A percentile compares a stretch with the other conserved stretches of the same genome.
phyloP scores from a whole-genome alignment of 1,140 invertebrate species.

The Cydia strobilella region DNA sequence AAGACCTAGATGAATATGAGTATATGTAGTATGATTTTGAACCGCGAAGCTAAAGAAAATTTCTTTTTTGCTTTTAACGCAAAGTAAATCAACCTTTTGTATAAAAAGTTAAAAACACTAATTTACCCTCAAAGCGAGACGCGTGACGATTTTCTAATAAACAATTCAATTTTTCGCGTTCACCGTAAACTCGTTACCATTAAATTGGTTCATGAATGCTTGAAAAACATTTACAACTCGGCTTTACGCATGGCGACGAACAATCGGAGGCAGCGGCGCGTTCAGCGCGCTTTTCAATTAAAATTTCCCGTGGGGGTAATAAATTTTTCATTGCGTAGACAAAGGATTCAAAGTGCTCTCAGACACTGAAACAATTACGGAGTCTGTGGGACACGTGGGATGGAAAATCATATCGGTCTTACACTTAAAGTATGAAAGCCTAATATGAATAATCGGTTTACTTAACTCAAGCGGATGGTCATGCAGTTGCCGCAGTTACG shows the following conservation, averaged over 20 bases:
- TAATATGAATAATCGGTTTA: no score
- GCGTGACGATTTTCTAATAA: conserved; percentile 30
- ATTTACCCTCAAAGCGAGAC: conserved; percentile 9
- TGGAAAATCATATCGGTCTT: background rate
- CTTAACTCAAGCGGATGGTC: no score
- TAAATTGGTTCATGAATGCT: conserved; percentile 29
- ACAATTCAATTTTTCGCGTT: conserved; percentile 17
- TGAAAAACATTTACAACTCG: conserved; percentile 28
- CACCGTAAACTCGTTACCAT: conserved; percentile 17
- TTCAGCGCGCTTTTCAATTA: conserved; percentile 58
- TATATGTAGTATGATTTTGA: background rate
- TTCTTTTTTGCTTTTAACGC: background rate
- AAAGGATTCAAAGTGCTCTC: conserved; percentile 42
- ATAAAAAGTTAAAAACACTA: background rate
- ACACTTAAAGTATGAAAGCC: no score
- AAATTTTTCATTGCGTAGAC: conserved; percentile 72
- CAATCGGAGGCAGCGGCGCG: conserved; percentile 23
- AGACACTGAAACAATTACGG: conserved; percentile 12
- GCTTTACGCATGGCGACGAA: conserved; percentile 27
- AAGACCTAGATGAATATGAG: no score
- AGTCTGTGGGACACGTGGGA: background rate
- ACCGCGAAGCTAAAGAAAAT: background rate
- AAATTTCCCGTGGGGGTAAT: conserved; percentile 54
- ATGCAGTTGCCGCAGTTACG: no score
- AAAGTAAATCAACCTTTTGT: background rate